phyloP scores from a whole-genome alignment of 2,113 vertebrate species.

The Pachypanchax playfairii region DNA sequence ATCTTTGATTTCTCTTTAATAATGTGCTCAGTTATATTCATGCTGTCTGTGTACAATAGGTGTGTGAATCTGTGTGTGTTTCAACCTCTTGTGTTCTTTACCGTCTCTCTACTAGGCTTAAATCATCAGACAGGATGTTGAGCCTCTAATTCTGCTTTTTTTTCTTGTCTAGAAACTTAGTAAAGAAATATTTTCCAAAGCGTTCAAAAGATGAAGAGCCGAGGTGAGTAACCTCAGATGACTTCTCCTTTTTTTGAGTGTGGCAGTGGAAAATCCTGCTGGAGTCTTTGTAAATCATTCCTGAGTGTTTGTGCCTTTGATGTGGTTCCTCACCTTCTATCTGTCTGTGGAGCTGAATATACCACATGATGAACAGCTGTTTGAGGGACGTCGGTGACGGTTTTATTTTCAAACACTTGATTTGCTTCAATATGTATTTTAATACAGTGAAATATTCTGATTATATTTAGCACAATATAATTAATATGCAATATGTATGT shows the following conservation, averaged over 20 bases:
- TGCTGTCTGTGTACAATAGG: neutral
- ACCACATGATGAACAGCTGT: no score
- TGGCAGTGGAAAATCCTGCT: neutral
- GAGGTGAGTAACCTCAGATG: constrained; percentile 78
- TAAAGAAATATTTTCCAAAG: constrained; percentile 98
- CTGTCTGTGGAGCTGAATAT: neutral
- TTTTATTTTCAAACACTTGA: no score
- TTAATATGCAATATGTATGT: no score
- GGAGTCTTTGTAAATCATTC: constrained; percentile 9
- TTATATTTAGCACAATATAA: no score
- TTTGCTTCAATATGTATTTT: no score
- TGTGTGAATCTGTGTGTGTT: constrained; percentile 1
- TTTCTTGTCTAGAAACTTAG: constrained; percentile 85
- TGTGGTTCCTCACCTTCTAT: neutral
- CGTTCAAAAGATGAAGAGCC: constrained; percentile 97
- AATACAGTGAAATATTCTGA: no score
- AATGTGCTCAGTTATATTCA: constrained; percentile 17
- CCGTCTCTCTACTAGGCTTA: neutral
- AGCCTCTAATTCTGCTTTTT: constrained; percentile 22
- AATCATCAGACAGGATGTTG: constrained; percentile 21
- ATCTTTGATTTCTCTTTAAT: constrained; percentile 52
- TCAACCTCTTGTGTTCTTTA: neutral
- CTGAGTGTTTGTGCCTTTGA: neutral
- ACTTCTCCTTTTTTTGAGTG: neutral
- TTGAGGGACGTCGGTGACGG: no score